Base-by-base conservation (phyloP, 1,140 invertebrate species). In the Philopotamus ludificatus region DNA sequence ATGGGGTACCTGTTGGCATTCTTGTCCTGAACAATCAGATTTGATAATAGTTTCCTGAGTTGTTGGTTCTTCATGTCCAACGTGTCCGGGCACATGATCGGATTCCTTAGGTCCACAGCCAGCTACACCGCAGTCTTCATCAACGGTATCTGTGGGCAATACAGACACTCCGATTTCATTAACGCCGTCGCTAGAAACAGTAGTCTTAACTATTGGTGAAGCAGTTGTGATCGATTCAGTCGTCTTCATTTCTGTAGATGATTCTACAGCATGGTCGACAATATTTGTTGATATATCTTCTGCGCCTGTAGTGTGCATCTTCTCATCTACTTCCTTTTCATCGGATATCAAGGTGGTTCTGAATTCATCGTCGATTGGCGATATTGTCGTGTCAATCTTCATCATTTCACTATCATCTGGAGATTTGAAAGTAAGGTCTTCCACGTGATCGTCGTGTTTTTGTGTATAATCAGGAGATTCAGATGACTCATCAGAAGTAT, bases 131-230 rank as follows among this genome's bases (percentile, higher is more conserved):
- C 65, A 66, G 55, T 63, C 60, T 44, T 66, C 68, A 4, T 69
- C 67, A 21, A 70, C 65, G 39, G 61, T 50, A 61, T 70, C 68
- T 28, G 68, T 70, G 26, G 68, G 68, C 25, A 70, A 58, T 12
- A 70, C 68, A 49, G 68, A 70, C 20, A 70, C 68, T 20, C 68
- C 68, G 20, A 70, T 70, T 64, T 64, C 65, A 42, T 70, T 70
- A 25, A 70, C 65, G 49, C 65, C 68, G 26, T 70, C 68, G 10
- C 44, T 61, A 18, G 68, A 70, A 26, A 66, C 26, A 28, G 67
- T 69, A 10, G 67, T 62, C 10, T 55, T 44, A 15, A 64, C 66
- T 39, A 49, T 54, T 23, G 21, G 18, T 20, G 45, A 18, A 49
- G 10, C 44, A n/a, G 18, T 25, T n/a, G 60, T 53, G 8, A 41